Conservation (phyloP, 2,888 invertebrate genomes). For the Mythimna loreyi region DNA sequence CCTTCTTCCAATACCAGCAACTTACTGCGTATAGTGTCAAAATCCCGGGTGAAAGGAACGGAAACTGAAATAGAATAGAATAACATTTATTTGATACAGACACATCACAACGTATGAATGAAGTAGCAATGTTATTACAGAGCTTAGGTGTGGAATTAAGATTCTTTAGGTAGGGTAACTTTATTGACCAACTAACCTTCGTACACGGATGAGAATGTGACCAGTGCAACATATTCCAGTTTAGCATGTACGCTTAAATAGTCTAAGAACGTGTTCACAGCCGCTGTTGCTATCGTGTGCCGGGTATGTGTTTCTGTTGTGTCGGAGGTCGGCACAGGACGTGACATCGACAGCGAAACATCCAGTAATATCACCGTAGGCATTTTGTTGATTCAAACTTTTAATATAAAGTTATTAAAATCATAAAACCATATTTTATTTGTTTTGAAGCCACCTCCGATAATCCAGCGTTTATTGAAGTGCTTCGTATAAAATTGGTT, state of each 20-base stretch:
- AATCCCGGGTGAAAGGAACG: conserved; percentile 97
- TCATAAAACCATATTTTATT: conserved; percentile 10
- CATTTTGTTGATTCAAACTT: conserved; percentile 70
- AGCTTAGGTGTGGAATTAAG: not conserved
- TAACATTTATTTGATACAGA: too few relatives aligned
- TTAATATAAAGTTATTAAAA: conserved; percentile 5
- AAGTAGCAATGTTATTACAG: not conserved
- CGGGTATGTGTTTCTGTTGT: conserved; percentile 82
- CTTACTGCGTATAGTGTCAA: conserved; percentile 94
- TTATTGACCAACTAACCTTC: conserved; percentile 77
- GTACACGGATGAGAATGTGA: conserved; percentile 83
- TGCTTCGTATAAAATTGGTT: not conserved
- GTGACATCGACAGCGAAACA: conserved; percentile 86
- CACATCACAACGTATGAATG: too few relatives aligned
- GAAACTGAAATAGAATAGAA: too few relatives aligned
- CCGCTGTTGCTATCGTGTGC: conserved; percentile 80
- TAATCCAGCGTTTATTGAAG: not conserved
- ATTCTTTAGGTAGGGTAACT: not conserved
- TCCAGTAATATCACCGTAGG: conserved; percentile 86
- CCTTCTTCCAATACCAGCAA: conserved; percentile 95
- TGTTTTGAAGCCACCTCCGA: conserved; percentile 10
- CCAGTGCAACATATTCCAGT: conserved; percentile 85
- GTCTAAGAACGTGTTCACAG: conserved; percentile 85
- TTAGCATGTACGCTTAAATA: conserved; percentile 83
- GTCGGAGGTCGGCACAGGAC: conserved; percentile 82